Evolutionary conservation across 2,797 vertebrate genomes (phyloP).

Genomic region (Gila robusta): DNA sequence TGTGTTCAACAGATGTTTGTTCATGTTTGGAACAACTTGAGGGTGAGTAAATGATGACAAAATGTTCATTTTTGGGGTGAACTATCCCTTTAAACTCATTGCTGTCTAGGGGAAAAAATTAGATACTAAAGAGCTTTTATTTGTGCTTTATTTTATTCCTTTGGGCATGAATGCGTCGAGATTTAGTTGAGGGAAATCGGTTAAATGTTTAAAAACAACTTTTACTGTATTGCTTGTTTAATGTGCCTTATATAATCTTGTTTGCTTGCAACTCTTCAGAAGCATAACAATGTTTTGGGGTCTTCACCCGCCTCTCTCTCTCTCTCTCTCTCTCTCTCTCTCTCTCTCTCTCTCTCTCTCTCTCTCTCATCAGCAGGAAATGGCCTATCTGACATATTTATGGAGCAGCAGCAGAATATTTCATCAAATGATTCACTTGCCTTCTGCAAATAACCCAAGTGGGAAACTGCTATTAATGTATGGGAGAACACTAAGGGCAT

Average conservation of each 20-base stretch:
- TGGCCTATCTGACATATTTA: constrained; percentile 49
- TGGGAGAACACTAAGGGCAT: constrained; percentile 40
- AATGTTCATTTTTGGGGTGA: too few species aligned
- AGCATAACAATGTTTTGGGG: background rate
- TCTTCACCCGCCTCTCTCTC: background rate
- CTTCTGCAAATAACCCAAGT: constrained; percentile 49
- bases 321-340: background rate
- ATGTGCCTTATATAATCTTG: background rate
- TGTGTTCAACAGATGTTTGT: too few species aligned
- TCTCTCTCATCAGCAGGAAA: constrained; percentile 35
- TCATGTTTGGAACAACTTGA: too few species aligned
- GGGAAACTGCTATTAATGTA: constrained; percentile 60
- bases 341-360: background rate
- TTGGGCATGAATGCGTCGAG: background rate
- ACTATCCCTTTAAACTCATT: too few species aligned
- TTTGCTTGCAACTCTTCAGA: background rate
- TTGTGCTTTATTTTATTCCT: background rate
- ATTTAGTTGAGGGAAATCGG: background rate
- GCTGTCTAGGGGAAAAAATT: background rate
- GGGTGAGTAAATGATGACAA: too few species aligned
- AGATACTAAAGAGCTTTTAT: background rate
- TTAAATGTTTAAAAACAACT: too few species aligned
- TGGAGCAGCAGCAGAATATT: constrained; percentile 45
- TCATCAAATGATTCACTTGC: constrained; percentile 53
- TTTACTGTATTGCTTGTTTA: background rate